A percentile compares a stretch with the other conserved stretches of the same genome.
Evolutionary conservation across 1,140 invertebrate genomes (phyloP).

Genomic region (Berghia stephanieae): DNA sequence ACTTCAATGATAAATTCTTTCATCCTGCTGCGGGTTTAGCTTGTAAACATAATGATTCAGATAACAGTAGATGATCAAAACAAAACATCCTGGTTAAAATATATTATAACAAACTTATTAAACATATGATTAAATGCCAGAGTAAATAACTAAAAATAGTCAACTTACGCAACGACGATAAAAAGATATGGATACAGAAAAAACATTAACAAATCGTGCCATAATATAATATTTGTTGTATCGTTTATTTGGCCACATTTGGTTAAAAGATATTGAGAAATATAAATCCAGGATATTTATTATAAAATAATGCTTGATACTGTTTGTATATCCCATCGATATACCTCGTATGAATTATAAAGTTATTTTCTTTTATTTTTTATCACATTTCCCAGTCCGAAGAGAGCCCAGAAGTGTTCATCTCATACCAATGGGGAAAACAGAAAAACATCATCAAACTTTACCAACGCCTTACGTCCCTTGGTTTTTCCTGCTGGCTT

Average conservation of each 20-base stretch:
- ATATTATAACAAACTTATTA: no score
- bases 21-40: no score
- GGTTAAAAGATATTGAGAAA: background rate
- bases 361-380: background rate
- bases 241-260: no score
- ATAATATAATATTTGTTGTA: background rate
- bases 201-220: background rate
- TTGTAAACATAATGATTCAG: no score
- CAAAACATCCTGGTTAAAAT: no score
- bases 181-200: background rate
- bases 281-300: background rate
- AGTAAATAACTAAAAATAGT: no score
- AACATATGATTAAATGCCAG: no score
- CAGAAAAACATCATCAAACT: conserved; percentile 58
- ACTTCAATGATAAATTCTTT: no score
- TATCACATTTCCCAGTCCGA: conserved; percentile 8
- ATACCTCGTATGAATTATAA: background rate
- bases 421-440: conserved; percentile 65
- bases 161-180: no score
- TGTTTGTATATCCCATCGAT: background rate
- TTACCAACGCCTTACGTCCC: conserved; percentile 46
- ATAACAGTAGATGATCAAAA: no score
- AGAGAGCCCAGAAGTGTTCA: conserved; percentile 51
- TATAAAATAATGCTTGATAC: background rate
- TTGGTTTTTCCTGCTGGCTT: conserved; percentile 60